Base-by-base conservation (phyloP, 92 coral and sea anemone genomes). In the Umimayanthus chanpuru region DNA sequence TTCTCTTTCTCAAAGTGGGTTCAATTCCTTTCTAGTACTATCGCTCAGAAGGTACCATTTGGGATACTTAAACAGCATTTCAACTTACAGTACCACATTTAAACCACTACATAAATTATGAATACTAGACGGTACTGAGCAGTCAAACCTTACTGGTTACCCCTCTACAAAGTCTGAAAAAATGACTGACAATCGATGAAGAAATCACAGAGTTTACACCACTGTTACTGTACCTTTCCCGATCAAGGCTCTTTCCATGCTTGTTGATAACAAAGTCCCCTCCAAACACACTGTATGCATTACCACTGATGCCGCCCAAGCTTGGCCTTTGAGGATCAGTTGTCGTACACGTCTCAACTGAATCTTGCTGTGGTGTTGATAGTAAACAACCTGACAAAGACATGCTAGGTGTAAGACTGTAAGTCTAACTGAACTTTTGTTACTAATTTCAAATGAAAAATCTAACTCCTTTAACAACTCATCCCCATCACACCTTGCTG, bases 231-330 rank as follows among this genome's bases (percentile, higher is more conserved):
- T 32, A 32, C 36, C 94, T 92, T 38, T 92, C 94, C 68, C 92
- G 68, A 29, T 89, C 94, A 66, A 92, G 75, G 49, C 85, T 88
- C 39, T 86, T 92, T 72, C 94, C 92, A 21, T 77, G 88, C 16
- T 77, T 89, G 77, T 82, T 76, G 47, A 77, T 86, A 28, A 89
- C 92, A 81, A 92, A 92, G 56, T 89, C 94, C 25, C 94, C 94
- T 39, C 94, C 94, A 89, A 92, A 92, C 47, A 92, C 92, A 81
- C 94, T 86, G 85, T 92, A 92, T 12, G 88, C 73, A 28, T 89
- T 92, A 50, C 92, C 55, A 26, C 80, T 43, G n/a, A n/a, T 66
- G 76, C 61, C 72, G 12, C 39, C 73, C n/a, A 72, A 68, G 25
- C 64, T 83, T 70, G 77, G 11, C 21, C 16, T 83, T 28, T 67